These are phyloP conservation scores for Acridotheres tristis DNA, from an alignment of 2,797 vertebrate species.

Conservation along the genomic window DNA sequence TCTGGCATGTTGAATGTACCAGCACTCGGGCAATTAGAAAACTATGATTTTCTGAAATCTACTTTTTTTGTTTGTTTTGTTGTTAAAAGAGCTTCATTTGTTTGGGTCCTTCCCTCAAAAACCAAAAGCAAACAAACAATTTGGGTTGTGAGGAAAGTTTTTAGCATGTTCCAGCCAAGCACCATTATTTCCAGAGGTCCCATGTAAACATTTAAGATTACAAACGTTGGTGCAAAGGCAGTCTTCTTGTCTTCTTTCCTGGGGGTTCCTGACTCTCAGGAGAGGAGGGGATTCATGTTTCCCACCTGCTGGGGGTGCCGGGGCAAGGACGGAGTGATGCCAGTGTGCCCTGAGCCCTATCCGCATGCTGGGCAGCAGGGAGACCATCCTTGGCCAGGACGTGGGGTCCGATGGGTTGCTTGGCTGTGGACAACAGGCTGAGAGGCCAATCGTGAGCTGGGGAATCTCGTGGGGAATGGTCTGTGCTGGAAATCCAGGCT, in stretches of 20 bases:
- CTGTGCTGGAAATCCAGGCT: not conserved
- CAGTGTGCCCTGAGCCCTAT: not conserved
- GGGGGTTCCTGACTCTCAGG: not conserved
- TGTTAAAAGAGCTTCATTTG: not conserved
- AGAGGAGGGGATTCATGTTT: rapidly evolving
- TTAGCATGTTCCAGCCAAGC: not conserved
- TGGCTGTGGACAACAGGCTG: rapidly evolving
- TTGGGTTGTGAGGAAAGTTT: not conserved
- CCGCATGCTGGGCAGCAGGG: rapidly evolving
- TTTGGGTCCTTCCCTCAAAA: not conserved
- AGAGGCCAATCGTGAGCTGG: rapidly evolving
- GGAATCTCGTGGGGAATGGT: not conserved
- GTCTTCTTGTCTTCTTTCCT: not conserved
- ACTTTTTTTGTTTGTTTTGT: too few species aligned
- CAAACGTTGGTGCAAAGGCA: rapidly evolving
- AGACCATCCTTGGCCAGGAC: too few species aligned
- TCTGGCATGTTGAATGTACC: too few species aligned
- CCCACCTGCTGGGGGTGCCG: not conserved
- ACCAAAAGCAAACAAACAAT: not conserved
- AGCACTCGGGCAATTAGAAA: not conserved
- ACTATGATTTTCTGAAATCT: not conserved
- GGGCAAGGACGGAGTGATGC: rapidly evolving
- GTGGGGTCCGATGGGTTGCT: not conserved
- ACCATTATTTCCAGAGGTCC: not conserved
- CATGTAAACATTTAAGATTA: not conserved